These are phyloP conservation scores for Drosophila subsilvestris DNA, from an alignment of 2,888 invertebrate species.

Conservation along the genomic window DNA sequence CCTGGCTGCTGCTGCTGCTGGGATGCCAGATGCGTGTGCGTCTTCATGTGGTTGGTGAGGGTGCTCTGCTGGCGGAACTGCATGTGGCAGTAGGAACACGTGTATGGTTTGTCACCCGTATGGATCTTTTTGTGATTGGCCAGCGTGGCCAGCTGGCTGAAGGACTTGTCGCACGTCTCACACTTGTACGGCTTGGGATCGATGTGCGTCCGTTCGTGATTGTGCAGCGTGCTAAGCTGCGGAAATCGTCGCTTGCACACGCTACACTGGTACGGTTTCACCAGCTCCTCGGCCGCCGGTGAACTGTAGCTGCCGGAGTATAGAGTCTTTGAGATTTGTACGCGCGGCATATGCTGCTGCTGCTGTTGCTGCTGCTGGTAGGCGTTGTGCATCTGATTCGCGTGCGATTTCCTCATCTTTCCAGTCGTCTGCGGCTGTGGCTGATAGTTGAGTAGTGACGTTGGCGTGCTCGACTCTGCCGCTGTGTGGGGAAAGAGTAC, in stretches of 20 bases:
- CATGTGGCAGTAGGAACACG: slow-evolving; percentile 82
- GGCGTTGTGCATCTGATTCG: slow-evolving; percentile 73
- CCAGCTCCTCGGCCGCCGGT: slow-evolving; percentile 81
- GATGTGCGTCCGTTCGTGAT: slow-evolving; percentile 82
- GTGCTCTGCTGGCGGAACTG: slow-evolving; percentile 83
- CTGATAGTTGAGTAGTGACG: slow-evolving; percentile 80
- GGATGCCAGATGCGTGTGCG: slow-evolving; percentile 70
- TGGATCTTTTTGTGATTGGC: slow-evolving; percentile 82
- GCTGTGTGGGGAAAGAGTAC: slow-evolving; percentile 39
- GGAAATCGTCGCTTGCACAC: slow-evolving; percentile 81
- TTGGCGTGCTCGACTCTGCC: slow-evolving; percentile 79
- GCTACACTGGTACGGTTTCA: slow-evolving; percentile 81
- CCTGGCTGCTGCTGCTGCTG: slow-evolving; percentile 22
- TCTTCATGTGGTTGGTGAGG: slow-evolving; percentile 82
- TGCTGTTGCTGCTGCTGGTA: slow-evolving; percentile 65
- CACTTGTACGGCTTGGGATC: slow-evolving; percentile 82
- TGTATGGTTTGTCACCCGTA: slow-evolving; percentile 81
- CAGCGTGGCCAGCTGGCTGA: slow-evolving; percentile 80
- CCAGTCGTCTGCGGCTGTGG: slow-evolving; percentile 62
- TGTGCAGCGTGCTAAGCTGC: slow-evolving; percentile 81
- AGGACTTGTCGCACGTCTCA: slow-evolving; percentile 82
- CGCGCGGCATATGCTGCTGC: slow-evolving; percentile 68
- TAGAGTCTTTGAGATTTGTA: slow-evolving; percentile 81
- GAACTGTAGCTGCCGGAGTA: slow-evolving; percentile 82
- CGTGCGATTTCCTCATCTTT: slow-evolving; percentile 66